Conservation (phyloP, 1,140 invertebrate genomes). For the Hetaerina americana region DNA sequence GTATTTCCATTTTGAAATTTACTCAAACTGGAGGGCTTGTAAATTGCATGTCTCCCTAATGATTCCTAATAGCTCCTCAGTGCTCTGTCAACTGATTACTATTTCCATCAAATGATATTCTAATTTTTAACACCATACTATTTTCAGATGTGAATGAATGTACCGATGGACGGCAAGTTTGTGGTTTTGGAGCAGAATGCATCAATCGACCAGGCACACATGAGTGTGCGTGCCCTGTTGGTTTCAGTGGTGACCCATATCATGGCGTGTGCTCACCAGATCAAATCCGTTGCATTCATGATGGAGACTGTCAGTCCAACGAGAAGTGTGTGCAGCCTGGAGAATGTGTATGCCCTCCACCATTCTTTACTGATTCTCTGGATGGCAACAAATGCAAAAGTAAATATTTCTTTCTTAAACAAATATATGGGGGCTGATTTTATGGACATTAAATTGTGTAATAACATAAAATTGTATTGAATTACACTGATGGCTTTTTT, state of each 20-base stretch:
- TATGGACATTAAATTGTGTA: too few species aligned
- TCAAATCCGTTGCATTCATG: conserved; percentile 63
- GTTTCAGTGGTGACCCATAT: conserved; percentile 47
- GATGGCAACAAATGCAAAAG: conserved; percentile 77
- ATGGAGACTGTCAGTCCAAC: conserved; percentile 70
- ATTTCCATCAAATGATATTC: not conserved
- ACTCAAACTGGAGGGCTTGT: not conserved
- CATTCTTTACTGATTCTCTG: conserved; percentile 65
- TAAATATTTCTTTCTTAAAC: conserved; percentile 22
- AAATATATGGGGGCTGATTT: not conserved
- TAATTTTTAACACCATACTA: not conserved
- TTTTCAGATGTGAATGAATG: conserved; percentile 67
- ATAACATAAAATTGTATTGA: not conserved
- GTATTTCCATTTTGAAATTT: too few species aligned
- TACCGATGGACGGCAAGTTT: conserved; percentile 54
- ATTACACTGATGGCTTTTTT: too few species aligned
- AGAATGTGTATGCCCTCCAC: conserved; percentile 76
- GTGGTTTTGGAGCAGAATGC: conserved; percentile 76
- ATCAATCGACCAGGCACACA: conserved; percentile 64
- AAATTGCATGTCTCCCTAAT: not conserved
- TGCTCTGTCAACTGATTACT: too few species aligned
- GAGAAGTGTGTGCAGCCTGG: conserved; percentile 84
- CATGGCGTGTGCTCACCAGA: conserved; percentile 57
- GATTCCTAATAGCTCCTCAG: not conserved
- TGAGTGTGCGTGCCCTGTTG: conserved; percentile 66